A percentile compares a stretch with the other conserved stretches of the same genome.
Evolutionary conservation across 2,888 invertebrate species (phyloP).

Genomic region (Antheraea yamamai): DNA sequence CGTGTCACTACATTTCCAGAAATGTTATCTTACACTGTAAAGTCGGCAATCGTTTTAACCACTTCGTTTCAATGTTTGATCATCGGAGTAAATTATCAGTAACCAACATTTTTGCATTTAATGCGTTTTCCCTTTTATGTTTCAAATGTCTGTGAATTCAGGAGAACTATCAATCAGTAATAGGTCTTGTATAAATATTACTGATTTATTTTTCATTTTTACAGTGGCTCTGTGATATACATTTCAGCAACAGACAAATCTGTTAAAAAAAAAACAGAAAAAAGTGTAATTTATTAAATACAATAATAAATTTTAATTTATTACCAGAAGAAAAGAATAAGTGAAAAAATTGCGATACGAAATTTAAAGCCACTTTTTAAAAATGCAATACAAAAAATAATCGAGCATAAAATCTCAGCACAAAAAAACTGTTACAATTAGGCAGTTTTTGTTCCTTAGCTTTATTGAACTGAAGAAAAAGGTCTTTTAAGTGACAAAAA

Average conservation of each 20-base stretch:
- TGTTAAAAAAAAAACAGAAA: background rate
- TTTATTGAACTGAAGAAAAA: conserved; percentile 62
- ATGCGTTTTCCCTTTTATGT: background rate
- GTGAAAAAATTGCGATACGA: conserved; percentile 13
- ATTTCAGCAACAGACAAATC: background rate
- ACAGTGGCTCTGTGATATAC: too few species aligned
- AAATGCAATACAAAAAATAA: conserved; percentile 67
- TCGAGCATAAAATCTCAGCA: conserved; percentile 73
- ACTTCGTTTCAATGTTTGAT: background rate
- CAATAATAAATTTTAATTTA: background rate
- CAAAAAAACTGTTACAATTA: conserved; percentile 81
- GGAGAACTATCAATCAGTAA: background rate
- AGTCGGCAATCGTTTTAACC: background rate
- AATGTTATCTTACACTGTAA: background rate
- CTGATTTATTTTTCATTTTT: background rate
- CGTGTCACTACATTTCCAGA: background rate
- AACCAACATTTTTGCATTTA: background rate
- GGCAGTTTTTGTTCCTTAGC: conserved; percentile 73
- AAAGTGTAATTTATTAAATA: background rate
- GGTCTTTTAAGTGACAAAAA: conserved; percentile 74
- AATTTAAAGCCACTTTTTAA: conserved; percentile 36
- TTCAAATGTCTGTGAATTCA: background rate
- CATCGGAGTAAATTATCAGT: background rate
- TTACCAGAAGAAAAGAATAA: background rate
- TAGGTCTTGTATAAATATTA: background rate